Percentiles rank a stretch among this genome's conserved stretches.
These are phyloP conservation scores for Platycercus adscitus DNA, from an alignment of 2,113 vertebrate genomes.

Conservation along the genomic window DNA sequence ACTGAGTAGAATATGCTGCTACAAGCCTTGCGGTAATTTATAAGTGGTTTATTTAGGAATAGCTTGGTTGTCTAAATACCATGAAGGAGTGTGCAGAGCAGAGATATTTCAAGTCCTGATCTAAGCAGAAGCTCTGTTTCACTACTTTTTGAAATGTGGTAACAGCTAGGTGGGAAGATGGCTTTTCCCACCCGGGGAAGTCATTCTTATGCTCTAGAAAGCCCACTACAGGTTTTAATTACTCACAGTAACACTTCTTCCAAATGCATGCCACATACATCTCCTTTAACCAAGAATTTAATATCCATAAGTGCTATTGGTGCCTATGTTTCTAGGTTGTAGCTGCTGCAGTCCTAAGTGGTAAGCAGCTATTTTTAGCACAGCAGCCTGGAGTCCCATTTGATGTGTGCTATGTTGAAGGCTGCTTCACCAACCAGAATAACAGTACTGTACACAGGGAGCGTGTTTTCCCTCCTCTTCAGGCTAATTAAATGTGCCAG, in stretches of 20 bases:
- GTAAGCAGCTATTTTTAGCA: not conserved
- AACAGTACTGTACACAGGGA: not conserved
- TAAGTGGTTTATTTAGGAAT: not conserved
- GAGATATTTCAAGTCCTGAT: not conserved
- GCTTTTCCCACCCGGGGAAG: not conserved
- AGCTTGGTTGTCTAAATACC: not conserved
- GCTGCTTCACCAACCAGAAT: not conserved
- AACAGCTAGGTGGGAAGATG: not conserved
- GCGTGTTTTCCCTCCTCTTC: not conserved
- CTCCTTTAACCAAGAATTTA: not conserved
- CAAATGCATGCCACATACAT: rapidly evolving
- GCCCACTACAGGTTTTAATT: not conserved
- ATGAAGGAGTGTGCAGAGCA: not conserved
- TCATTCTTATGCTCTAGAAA: not conserved
- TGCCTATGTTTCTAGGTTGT: not conserved
- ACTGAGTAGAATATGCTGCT: not conserved
- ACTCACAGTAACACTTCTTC: not conserved
- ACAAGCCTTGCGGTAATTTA: not conserved
- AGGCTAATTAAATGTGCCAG: not conserved
- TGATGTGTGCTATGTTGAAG: not conserved
- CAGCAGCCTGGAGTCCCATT: not conserved
- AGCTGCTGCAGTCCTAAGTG: not conserved
- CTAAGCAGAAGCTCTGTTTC: not conserved
- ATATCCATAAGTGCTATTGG: rapidly evolving
- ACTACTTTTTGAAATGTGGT: not conserved